These are phyloP conservation scores for Palythoa grandis DNA, from an alignment of 92 coral and sea anemone species.

Conservation along the genomic window DNA sequence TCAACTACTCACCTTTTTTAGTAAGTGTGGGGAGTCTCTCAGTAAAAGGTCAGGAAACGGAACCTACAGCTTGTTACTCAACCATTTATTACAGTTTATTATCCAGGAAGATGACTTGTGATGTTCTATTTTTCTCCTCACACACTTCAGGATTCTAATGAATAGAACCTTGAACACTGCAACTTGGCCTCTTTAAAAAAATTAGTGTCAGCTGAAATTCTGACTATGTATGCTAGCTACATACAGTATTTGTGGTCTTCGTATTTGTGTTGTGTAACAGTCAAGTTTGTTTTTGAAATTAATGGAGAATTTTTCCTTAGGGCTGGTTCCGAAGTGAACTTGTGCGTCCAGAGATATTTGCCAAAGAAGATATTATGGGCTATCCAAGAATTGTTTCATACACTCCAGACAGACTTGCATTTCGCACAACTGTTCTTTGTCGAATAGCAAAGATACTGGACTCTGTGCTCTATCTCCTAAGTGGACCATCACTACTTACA, in stretches of 20 bases:
- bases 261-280: background rate
- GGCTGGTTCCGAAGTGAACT: constrained; percentile 85
- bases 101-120: no score
- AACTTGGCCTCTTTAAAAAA: no score
- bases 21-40: no score
- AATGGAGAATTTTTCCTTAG: constrained; percentile 42
- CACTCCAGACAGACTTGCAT: constrained; percentile 77
- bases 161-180: no score
- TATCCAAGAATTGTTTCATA: constrained; percentile 77
- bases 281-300: background rate
- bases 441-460: constrained; percentile 90
- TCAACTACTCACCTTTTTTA: background rate
- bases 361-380: constrained; percentile 59
- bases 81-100: no score
- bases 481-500: constrained; percentile 79
- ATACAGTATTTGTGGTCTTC: background rate
- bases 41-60: no score
- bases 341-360: constrained; percentile 74
- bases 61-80: no score
- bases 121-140: no score
- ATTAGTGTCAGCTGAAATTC: no score
- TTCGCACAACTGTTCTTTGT: constrained; percentile 80
- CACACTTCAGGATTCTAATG: no score
- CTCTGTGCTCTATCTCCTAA: constrained; percentile 75
- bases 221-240: background rate